A percentile compares a stretch with the other conserved stretches of the same genome.
Evolutionary conservation across 2,113 vertebrate species (phyloP).

Genomic region (Corydoras sp.): DNA sequence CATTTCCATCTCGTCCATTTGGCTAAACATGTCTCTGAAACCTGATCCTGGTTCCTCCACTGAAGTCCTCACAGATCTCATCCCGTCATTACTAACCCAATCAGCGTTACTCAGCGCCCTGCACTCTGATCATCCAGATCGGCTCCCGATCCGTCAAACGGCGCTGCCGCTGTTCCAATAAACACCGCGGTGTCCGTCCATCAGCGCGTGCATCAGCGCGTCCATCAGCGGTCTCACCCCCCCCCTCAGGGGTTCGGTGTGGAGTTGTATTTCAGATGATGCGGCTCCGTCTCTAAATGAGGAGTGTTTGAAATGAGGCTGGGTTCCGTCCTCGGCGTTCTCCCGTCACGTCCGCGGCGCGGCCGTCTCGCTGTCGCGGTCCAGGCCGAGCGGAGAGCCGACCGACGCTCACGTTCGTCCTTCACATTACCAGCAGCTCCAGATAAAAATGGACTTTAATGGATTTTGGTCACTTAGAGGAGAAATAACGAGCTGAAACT

Average conservation of each 20-base stretch:
- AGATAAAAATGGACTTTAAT: constrained; percentile 6
- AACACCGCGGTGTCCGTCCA: too few species aligned
- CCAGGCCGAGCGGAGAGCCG: too few species aligned
- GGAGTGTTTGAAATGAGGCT: too few species aligned
- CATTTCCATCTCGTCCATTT: constrained; percentile 21
- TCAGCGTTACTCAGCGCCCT: constrained; percentile 7
- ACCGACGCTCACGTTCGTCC: not conserved
- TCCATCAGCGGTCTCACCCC: too few species aligned
- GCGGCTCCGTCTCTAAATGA: too few species aligned
- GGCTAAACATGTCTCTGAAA: not conserved
- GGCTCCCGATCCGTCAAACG: not conserved
- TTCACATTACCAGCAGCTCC: not conserved
- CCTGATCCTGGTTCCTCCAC: constrained; percentile 8
- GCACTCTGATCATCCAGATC: not conserved
- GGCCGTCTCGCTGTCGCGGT: too few species aligned
- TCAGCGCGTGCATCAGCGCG: too few species aligned
- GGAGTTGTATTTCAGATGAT: too few species aligned
- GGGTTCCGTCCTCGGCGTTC: too few species aligned
- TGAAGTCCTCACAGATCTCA: not conserved
- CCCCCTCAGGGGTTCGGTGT: too few species aligned
- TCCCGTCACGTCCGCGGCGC: too few species aligned
- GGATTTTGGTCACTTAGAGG: constrained; percentile 20
- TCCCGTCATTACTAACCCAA: constrained; percentile 6
- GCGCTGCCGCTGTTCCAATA: too few species aligned
- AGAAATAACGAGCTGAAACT: constrained; percentile 15